These are phyloP conservation scores for Penaeus monodon DNA, from an alignment of 2,888 invertebrate species.

Conservation along the genomic window DNA sequence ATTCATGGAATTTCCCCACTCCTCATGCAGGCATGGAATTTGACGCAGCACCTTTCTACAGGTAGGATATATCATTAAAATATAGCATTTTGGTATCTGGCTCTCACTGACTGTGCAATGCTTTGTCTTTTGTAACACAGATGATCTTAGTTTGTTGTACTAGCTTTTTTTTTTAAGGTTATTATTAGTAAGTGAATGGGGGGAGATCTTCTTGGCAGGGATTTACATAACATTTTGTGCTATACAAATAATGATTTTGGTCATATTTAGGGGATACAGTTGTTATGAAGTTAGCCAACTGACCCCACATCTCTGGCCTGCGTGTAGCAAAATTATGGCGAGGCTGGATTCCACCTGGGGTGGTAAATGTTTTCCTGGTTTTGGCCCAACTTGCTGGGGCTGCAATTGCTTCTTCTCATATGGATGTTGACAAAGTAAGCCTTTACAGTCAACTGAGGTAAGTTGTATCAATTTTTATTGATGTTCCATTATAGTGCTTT, in stretches of 20 bases:
- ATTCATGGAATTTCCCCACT: constrained; percentile 95
- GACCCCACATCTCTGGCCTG: constrained; percentile 88
- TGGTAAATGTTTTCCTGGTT: constrained; percentile 92
- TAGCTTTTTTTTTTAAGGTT: too few species aligned
- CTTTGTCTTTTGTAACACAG: too few species aligned
- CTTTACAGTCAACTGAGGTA: constrained; percentile 82
- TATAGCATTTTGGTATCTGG: not conserved
- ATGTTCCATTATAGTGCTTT: too few species aligned
- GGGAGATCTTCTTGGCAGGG: too few species aligned
- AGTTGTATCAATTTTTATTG: not conserved
- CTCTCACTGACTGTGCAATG: too few species aligned
- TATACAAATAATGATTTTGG: too few species aligned
- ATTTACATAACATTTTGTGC: too few species aligned
- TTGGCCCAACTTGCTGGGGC: constrained; percentile 82
- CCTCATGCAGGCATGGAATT: constrained; percentile 97
- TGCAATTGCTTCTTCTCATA: constrained; percentile 81
- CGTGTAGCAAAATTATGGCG: constrained; percentile 86
- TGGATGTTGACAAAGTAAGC: constrained; percentile 88
- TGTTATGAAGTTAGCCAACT: constrained; percentile 93
- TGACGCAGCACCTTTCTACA: constrained; percentile 75
- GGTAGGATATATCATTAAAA: constrained; percentile 66
- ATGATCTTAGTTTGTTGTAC: too few species aligned
- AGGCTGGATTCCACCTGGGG: constrained; percentile 95
- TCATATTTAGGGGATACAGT: constrained; percentile 77
- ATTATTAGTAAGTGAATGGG: too few species aligned